Base-by-base conservation (phyloP, 2,888 invertebrate species). In the Amiota communis region DNA sequence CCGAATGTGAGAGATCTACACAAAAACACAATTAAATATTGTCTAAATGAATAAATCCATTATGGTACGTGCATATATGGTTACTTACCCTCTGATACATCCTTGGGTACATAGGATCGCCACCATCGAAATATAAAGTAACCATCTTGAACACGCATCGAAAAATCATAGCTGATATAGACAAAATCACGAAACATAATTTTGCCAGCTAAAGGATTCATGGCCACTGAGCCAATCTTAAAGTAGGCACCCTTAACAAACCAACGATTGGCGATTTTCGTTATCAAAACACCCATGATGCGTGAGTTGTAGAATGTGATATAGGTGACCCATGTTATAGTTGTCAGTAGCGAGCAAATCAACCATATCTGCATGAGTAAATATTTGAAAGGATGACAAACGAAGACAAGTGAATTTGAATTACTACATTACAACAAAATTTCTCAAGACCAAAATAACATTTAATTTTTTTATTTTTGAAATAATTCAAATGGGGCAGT, bases 61-160 rank as follows among this genome's bases (percentile, higher is more conserved):
- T 64, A 68, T 53, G 69, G 0, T 53, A 49, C 0, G 57, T 6
- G n/a, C 2, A n/a, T 48, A 49, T n/a, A 9, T 20, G 10, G 67
- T 11, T 36, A 20, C 79, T 83, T 89, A 97, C 97, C 97, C 93
- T 98, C 98, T 71, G 96, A 96, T 53, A 97, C 95, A 91, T 97
- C 97, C 90, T 97, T 97, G 68, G 97, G 97, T 70, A 97, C 95
- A 89, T 98, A 98, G 51, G 97, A 95, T 78, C 97, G 92, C 99
- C 99, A 99, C 97, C 98, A 99, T 69, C 98, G 93, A 91, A 99
- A 99, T 90, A 98, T 97, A 77, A 98, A 92, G 92, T 97, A 98
- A 1, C 98, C 99, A 91, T 99, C 98, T 89, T 98, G 98, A 78
- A 98, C 93, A 78, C 98, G 92, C 59, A 98, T 90, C 49, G 97